Evolutionary conservation across 2,113 vertebrate genomes (phyloP).

Genomic region (Emydocephalus ijimae): DNA sequence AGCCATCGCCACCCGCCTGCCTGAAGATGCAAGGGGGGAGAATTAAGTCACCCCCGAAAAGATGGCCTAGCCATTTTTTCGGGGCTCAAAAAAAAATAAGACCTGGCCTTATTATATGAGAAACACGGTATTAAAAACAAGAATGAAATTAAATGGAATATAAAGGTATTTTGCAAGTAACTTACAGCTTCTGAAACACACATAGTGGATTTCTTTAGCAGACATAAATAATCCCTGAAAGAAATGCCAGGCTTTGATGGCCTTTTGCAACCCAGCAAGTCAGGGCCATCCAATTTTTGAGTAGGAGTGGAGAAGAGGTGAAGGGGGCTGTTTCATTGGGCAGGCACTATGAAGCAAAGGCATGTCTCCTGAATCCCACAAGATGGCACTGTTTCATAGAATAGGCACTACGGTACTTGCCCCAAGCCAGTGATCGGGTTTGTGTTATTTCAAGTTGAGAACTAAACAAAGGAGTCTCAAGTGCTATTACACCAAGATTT

Average conservation of each 20-base stretch:
- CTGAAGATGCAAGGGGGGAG: too few relatives aligned
- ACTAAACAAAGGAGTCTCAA: neutral
- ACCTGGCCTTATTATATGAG: too few relatives aligned
- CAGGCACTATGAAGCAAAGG: neutral
- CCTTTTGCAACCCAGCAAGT: neutral
- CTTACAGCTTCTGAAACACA: neutral
- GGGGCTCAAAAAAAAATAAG: too few relatives aligned
- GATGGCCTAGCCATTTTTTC: too few relatives aligned
- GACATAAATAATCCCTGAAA: neutral
- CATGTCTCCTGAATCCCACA: neutral
- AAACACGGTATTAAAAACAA: neutral
- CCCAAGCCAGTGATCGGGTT: neutral
- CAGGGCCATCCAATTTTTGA: neutral
- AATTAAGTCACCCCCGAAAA: too few relatives aligned
- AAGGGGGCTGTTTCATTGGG: neutral
- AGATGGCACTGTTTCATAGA: neutral
- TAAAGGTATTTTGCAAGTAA: neutral
- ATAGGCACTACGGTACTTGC: neutral
- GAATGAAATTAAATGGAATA: neutral
- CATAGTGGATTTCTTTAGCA: neutral
- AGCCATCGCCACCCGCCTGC: too few relatives aligned
- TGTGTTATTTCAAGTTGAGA: neutral
- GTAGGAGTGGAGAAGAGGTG: neutral
- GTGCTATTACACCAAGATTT: neutral
- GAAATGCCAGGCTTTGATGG: neutral